Percentiles rank a stretch among this genome's conserved stretches.
Evolutionary conservation across 2,113 vertebrate genomes (phyloP).

Genomic region (Bolborhynchus lineola): DNA sequence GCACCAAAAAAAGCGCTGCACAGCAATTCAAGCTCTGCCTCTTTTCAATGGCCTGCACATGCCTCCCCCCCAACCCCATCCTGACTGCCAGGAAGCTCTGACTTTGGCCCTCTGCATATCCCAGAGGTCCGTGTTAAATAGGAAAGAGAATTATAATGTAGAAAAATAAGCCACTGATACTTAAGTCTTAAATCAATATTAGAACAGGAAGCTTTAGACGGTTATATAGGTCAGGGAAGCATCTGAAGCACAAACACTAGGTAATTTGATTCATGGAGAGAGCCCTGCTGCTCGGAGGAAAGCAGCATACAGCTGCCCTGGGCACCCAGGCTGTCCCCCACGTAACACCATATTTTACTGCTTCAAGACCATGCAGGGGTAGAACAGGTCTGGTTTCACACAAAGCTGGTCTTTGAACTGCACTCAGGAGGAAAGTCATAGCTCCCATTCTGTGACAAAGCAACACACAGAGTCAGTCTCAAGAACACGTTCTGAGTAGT

Average conservation of each 20-base stretch:
- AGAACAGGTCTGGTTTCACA: not conserved
- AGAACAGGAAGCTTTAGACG: constrained; percentile 31
- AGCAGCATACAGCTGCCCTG: not conserved
- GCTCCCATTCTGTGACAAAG: not conserved
- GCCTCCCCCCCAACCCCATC: not conserved
- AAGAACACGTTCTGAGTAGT: not conserved
- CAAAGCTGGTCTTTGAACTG: not conserved
- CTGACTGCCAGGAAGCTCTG: not conserved
- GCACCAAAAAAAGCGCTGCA: not conserved
- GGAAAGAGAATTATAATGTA: not conserved
- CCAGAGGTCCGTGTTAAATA: not conserved
- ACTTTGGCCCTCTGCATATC: not conserved
- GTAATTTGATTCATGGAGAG: not conserved
- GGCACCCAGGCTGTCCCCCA: not conserved
- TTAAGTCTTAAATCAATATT: constrained; percentile 32
- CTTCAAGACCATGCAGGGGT: not conserved
- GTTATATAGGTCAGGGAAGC: not conserved
- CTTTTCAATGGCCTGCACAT: not conserved
- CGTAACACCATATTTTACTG: not conserved
- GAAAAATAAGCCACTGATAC: constrained; percentile 7
- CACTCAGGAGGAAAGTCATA: not conserved
- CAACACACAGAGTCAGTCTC: not conserved
- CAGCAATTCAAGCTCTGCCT: not conserved
- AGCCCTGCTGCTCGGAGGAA: not conserved
- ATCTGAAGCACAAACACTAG: not conserved